phyloP scores from a whole-genome alignment of 2,797 vertebrate genomes.

The Platyrinchus mystaceus region DNA sequence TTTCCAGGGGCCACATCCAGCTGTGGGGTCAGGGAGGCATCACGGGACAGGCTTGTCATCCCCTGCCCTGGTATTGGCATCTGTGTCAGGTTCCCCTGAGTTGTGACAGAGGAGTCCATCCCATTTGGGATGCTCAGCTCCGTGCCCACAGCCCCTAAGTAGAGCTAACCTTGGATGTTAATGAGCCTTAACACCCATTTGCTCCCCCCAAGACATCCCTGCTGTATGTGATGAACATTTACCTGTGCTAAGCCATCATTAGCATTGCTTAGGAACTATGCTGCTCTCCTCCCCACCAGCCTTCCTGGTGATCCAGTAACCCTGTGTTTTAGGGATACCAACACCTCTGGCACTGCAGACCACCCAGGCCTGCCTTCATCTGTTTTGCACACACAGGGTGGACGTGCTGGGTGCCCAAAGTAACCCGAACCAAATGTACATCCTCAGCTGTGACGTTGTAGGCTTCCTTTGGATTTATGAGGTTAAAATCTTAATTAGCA shows the following conservation, averaged over 20 bases:
- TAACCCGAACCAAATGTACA: accelerated
- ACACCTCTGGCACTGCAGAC: neutral
- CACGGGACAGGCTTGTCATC: neutral
- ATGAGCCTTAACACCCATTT: neutral
- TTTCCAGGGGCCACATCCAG: neutral
- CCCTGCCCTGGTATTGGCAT: neutral
- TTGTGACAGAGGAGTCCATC: neutral
- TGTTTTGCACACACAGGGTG: accelerated
- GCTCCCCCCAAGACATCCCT: accelerated
- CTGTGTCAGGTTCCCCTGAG: neutral
- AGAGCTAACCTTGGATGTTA: neutral
- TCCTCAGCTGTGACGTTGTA: neutral
- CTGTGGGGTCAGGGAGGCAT: accelerated
- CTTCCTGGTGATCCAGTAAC: neutral
- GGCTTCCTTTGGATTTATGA: neutral
- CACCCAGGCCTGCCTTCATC: neutral
- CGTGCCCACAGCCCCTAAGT: accelerated
- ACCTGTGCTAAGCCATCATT: neutral
- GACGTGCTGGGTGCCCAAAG: accelerated
- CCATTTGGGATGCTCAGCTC: neutral
- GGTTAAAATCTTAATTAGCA: neutral
- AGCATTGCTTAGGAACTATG: neutral
- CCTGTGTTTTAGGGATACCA: neutral
- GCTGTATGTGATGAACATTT: neutral
- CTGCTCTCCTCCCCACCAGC: accelerated